Conservation (phyloP, 2,888 invertebrate species). For the Perithous albicinctus region DNA sequence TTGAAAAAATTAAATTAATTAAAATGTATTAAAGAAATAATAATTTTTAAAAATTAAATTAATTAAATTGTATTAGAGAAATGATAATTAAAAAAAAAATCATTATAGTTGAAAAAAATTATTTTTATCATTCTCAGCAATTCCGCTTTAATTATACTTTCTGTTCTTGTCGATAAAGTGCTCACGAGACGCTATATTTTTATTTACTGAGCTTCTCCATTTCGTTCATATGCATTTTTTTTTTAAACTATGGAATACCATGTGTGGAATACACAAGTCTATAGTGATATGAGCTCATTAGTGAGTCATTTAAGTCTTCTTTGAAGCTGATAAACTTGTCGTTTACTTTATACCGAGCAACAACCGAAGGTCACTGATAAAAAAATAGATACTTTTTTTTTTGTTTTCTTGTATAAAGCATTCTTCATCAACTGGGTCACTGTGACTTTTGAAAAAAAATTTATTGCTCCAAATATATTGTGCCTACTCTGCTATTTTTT, state of each 20-base stretch:
- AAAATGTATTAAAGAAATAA: too few species aligned
- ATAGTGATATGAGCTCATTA: background rate
- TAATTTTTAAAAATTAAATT: too few species aligned
- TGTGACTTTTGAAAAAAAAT: too few species aligned
- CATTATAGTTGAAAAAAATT: background rate
- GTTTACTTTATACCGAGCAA: constrained; percentile 16
- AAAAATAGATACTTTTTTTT: background rate
- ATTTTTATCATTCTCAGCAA: background rate
- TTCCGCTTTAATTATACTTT: background rate
- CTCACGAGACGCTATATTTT: background rate
- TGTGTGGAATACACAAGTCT: background rate
- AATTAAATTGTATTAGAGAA: background rate
- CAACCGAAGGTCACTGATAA: constrained; percentile 47
- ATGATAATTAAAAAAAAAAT: background rate
- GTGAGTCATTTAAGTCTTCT: constrained; percentile 23
- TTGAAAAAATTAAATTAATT: constrained; percentile 64
- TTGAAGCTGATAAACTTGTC: constrained; percentile 5
- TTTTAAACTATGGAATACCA: background rate
- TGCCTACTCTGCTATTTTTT: too few species aligned
- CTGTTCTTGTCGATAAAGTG: background rate
- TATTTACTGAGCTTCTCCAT: background rate
- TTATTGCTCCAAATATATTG: too few species aligned
- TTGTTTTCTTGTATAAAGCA: too few species aligned
- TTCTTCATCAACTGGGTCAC: too few species aligned
- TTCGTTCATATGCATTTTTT: background rate